A percentile compares a stretch with the other conserved stretches of the same genome.
Conservation (phyloP, 2,113 vertebrate genomes). For the Ailurus styani region DNA sequence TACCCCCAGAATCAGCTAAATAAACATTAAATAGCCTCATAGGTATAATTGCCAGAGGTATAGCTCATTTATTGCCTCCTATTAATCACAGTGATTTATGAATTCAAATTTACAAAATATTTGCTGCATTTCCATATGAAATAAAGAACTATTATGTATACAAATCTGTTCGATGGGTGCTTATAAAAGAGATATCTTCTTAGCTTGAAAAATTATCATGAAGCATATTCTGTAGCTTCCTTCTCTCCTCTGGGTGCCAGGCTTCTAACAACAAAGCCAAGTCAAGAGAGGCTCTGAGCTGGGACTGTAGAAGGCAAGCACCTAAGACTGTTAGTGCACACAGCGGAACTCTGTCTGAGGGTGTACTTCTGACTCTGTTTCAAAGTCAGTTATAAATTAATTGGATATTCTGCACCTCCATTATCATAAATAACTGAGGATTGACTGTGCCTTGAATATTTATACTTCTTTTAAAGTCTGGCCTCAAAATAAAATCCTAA, state of each 20-base stretch:
- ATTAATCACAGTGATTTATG: background rate
- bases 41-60: background rate
- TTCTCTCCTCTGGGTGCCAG: background rate
- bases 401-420: slow-evolving; percentile 9
- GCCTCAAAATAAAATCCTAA: slow-evolving; percentile 41
- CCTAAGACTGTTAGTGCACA: background rate
- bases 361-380: background rate
- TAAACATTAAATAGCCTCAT: background rate
- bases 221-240: background rate
- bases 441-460: slow-evolving; percentile 4
- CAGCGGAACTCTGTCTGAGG: background rate
- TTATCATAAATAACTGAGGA: slow-evolving; percentile 32
- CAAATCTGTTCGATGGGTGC: background rate
- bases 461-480: slow-evolving; percentile 44
- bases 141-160: background rate
- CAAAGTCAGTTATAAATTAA: slow-evolving; percentile 46
- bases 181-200: background rate
- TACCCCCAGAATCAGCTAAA: background rate
- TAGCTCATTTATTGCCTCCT: background rate
- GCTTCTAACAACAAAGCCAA: background rate
- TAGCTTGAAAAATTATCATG: slow-evolving; percentile 21
- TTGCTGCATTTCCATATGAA: slow-evolving; percentile 26
- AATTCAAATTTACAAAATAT: background rate
- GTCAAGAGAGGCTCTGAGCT: background rate
- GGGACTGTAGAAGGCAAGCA: background rate